phyloP scores from a whole-genome alignment of 1,140 invertebrate genomes.

The Drosophila prosaltans region DNA sequence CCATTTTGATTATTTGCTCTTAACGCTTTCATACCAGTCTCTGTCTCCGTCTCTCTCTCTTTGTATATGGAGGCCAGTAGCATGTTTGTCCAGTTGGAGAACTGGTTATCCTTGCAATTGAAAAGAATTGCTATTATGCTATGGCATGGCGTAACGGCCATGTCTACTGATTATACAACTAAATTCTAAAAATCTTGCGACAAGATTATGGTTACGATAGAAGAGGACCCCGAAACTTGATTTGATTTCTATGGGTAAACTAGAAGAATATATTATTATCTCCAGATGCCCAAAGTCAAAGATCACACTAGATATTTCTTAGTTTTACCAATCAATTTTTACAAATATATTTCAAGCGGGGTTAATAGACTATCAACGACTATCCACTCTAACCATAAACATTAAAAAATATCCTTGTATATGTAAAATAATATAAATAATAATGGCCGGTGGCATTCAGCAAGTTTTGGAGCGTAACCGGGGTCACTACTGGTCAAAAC shows the following conservation, averaged over 20 bases:
- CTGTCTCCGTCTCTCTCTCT: constrained; percentile 7
- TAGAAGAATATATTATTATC: background rate
- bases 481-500: constrained; percentile 3
- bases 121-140: constrained; percentile 11
- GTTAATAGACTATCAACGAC: background rate
- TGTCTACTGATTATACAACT: constrained; percentile 1
- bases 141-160: constrained; percentile 14
- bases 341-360: background rate
- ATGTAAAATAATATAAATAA: constrained; percentile 1
- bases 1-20: constrained; percentile 36
- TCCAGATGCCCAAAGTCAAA: background rate
- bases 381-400: background rate
- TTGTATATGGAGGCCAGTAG: background rate
- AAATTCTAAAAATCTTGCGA: constrained; percentile 7
- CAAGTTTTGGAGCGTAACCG: background rate
- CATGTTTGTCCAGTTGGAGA: constrained; percentile 41
- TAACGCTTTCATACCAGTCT: constrained; percentile 51
- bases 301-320: background rate
- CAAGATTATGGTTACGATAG: background rate
- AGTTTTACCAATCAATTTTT: background rate
- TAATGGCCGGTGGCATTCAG: background rate
- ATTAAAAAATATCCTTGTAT: background rate
- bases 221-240: background rate
- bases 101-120: constrained; percentile 54
- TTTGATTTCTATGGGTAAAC: background rate